Conservation (phyloP, 2,797 vertebrate species). For the Chelmon rostratus region DNA sequence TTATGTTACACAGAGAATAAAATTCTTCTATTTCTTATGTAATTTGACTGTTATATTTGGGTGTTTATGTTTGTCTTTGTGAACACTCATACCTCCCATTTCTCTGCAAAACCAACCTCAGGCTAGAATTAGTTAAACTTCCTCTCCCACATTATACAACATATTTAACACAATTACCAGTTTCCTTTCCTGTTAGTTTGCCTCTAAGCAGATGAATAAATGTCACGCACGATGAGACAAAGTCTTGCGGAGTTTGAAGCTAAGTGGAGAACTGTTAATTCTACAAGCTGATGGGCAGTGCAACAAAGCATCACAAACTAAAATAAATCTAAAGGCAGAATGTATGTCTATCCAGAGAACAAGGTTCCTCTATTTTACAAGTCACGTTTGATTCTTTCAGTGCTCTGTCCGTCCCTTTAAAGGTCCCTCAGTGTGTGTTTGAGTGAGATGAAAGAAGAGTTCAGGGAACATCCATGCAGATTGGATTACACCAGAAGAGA, state of each 20-base stretch:
- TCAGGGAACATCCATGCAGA: constrained; percentile 41
- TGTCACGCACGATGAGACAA: constrained; percentile 42
- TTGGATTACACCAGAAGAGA: constrained; percentile 49
- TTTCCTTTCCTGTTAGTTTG: constrained; percentile 29
- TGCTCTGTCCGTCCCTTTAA: constrained; percentile 21
- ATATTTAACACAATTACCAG: constrained; percentile 41
- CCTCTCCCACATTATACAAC: constrained; percentile 21
- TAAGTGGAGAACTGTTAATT: constrained; percentile 20
- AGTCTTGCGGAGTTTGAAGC: constrained; percentile 26
- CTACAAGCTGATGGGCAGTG: neutral
- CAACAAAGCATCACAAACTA: constrained; percentile 7
- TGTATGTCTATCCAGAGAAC: neutral
- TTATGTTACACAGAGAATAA: neutral
- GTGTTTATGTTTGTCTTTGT: constrained; percentile 13
- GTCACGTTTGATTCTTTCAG: constrained; percentile 6
- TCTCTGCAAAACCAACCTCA: constrained; percentile 30
- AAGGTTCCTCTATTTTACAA: neutral
- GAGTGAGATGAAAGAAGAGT: constrained; percentile 50
- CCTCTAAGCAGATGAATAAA: constrained; percentile 46
- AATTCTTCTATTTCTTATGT: neutral
- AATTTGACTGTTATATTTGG: neutral
- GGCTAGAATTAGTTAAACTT: constrained; percentile 27
- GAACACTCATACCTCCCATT: constrained; percentile 18
- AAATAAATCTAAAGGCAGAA: neutral
- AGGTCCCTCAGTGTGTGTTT: constrained; percentile 21